These are phyloP conservation scores for Boloria euphrosyne DNA, from an alignment of 2,888 invertebrate genomes.

Conservation along the genomic window DNA sequence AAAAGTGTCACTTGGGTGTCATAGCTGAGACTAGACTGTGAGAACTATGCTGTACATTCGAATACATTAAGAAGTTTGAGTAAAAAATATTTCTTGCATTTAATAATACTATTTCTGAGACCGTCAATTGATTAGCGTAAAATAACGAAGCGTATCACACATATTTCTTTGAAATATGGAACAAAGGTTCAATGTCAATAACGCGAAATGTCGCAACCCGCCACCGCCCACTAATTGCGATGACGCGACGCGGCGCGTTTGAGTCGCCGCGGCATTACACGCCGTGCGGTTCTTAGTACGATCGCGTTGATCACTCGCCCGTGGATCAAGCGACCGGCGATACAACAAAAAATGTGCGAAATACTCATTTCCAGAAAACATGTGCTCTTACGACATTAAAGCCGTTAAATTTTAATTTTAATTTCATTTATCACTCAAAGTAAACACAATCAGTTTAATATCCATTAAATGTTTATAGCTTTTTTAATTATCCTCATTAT, in stretches of 20 bases:
- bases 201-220: conserved; percentile 61
- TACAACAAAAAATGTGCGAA: conserved; percentile 18
- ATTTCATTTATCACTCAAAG: conserved; percentile 6
- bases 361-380: not conserved
- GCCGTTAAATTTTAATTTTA: conserved; percentile 2
- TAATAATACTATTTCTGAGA: conserved; percentile 7
- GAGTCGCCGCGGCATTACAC: conserved; percentile 63
- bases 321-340: conserved; percentile 47
- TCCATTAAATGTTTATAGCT: conserved; percentile 18
- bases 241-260: conserved; percentile 71
- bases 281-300: conserved; percentile 68
- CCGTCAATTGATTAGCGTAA: conserved; percentile 36
- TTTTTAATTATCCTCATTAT: conserved; percentile 15
- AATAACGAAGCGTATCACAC: conserved; percentile 47
- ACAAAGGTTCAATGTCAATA: conserved; percentile 79
- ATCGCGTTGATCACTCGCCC: conserved; percentile 38
- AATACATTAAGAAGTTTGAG: not conserved
- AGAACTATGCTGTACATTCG: conserved; percentile 34
- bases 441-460: conserved; percentile 3
- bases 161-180: conserved; percentile 77
- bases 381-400: conserved; percentile 5
- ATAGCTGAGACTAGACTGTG: conserved; percentile 46
- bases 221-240: conserved; percentile 66
- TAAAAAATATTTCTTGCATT: not conserved
- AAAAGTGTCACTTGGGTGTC: conserved; percentile 60